Percentiles rank a stretch among this genome's conserved stretches.
Evolutionary conservation across 2,888 invertebrate genomes (phyloP).

Genomic region (Crepidodera aurea): DNA sequence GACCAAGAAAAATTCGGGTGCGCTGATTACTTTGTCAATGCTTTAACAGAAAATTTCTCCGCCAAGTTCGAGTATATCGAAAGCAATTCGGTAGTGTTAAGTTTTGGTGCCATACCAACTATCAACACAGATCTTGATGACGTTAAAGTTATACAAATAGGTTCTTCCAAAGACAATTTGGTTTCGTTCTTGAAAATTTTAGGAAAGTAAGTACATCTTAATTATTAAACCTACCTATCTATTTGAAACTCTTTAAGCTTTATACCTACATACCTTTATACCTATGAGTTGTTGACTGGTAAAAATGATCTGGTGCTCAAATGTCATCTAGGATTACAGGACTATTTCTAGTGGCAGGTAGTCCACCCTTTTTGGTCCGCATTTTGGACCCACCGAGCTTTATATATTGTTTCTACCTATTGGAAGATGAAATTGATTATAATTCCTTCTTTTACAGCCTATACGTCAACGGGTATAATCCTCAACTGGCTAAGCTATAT

Average conservation of each 20-base stretch:
- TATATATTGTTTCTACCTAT: too few species aligned
- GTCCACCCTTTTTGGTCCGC: too few species aligned
- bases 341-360: too few species aligned
- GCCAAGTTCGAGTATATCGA: constrained; percentile 12
- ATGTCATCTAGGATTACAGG: too few species aligned
- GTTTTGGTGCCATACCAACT: constrained; percentile 29
- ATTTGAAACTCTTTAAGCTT: too few species aligned
- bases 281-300: too few species aligned
- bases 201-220: constrained; percentile 33
- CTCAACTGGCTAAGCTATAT: constrained; percentile 79
- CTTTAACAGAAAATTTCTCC: constrained; percentile 15
- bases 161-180: constrained; percentile 11
- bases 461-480: constrained; percentile 79
- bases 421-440: too few species aligned
- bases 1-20: constrained; percentile 66
- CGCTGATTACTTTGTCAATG: constrained; percentile 89
- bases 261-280: too few species aligned
- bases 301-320: too few species aligned
- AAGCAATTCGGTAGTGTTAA: constrained; percentile 48
- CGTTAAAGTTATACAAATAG: constrained; percentile 22
- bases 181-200: constrained; percentile 28
- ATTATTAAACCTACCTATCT: too few species aligned
- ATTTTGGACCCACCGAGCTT: too few species aligned
- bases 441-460: too few species aligned
- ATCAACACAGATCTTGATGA: constrained; percentile 5